Base-by-base conservation (phyloP, 2,797 vertebrate species). In the Silurus aristotelis region DNA sequence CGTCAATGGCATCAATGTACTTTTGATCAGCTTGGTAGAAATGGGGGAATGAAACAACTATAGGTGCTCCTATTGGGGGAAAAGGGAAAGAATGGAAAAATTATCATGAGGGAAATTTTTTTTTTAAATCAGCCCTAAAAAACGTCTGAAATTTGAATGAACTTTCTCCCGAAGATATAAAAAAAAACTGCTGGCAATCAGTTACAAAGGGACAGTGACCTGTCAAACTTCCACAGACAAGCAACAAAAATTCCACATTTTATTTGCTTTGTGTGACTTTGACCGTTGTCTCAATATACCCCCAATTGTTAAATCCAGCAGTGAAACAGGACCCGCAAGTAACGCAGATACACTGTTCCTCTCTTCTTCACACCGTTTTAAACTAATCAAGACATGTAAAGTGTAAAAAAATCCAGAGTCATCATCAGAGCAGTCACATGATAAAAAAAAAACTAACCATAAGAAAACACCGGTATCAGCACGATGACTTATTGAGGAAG, bases 41-140 rank as follows among this genome's bases (percentile, higher is more conserved):
- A 91, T 96, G 96, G 56, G 96, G 96, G 91, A 96, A 96, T 6
- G 96, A 96, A 73, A 96, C 94, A 68, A 96, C 93, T 43, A 96
- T 95, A 81, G 96, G 96, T 81, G 95, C 95, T 25, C 95, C 96
- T 96, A 31, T n/a, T 38, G 19, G 52, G 68, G 61, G 0, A 31
- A 38, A 60, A 72, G 15, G 38, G 7, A 31, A 73, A 67, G 77
- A 15, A 20, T 12, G 7, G 52, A 79, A 27, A 58, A 12, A 80
- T 31, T 17, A 15, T 27, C 9, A 27, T 6, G 6, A 61, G 13
- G 12, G 71, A 38, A 38, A 38, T 38, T 38, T 3, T 38, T 3
- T 38, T 38, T 38, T 38, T 38, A 38, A 38, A 72, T n/a, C 5
- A 58, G 55, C 17, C 22, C 66, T 14, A 31, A 38, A 43, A 19